Base-by-base conservation (phyloP, 2,888 invertebrate genomes). In the Napeogenes inachia region DNA sequence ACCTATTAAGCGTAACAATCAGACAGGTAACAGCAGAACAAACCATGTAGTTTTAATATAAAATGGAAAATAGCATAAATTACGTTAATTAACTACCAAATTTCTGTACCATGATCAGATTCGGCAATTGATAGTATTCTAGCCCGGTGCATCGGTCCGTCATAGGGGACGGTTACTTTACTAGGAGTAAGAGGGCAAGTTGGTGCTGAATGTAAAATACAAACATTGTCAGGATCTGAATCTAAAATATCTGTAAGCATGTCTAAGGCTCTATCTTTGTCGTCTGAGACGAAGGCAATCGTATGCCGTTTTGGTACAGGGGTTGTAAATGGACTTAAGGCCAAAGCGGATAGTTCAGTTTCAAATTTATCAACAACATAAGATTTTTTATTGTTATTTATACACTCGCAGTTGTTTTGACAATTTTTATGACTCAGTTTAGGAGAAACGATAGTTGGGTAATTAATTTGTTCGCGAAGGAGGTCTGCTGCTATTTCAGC, bases 61-160 rank as follows among this genome's bases (percentile, higher is more conserved):
- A 30, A 50, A 10, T 45, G 60, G 56, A 55, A 61, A 13, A 57
- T 61, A 50, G 13, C 33, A 57, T 42, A 56, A 45, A 54, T 47
- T 50, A 47, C 67, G 42, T 42, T 42, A 42, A 10, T 42, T 42
- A 56, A 75, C 87, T 91, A 95, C 95, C 95, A 95, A 78, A 95
- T 95, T 89, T 95, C 95, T 61, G 95, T 95, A 67, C 92, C 93
- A 71, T 91, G 91, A 70, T 94, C 93, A 13, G 92, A 89, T 75
- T 89, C 90, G 62, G 92, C 88, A 67, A 93, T 91, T 63, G 93
- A 93, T 68, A 95, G 89, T 66, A 94, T 93, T 77, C 93, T 91
- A 63, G 93, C 94, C 70, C 92, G 91, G 79, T 93, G 93, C 80
- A 92, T 89, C 65, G 88, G 89, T 68, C 92, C 87, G 82, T 93